Evolutionary conservation across 2,888 invertebrate species (phyloP).

Genomic region (Apodemia mormo): DNA sequence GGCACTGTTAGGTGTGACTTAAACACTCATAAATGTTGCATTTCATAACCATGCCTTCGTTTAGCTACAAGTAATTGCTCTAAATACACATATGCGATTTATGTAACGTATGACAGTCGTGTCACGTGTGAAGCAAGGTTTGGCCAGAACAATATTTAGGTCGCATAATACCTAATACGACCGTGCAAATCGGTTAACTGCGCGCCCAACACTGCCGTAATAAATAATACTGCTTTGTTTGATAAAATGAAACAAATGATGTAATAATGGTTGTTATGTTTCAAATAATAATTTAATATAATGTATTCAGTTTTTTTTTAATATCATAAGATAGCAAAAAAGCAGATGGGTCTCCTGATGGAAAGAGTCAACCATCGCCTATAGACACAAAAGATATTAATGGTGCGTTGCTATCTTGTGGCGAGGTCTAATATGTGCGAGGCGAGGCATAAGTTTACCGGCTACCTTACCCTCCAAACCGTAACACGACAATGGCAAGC

Average conservation of each 20-base stretch:
- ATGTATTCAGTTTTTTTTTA: neutral
- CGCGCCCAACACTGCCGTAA: slow-evolving; percentile 32
- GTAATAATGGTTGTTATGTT: neutral
- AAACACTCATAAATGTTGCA: neutral
- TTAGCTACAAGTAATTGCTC: slow-evolving; percentile 16
- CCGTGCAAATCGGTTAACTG: slow-evolving; percentile 53
- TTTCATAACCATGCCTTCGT: slow-evolving; percentile 8
- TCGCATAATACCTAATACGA: slow-evolving; percentile 47
- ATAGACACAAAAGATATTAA: no score
- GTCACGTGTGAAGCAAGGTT: slow-evolving; percentile 30
- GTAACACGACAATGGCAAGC: no score
- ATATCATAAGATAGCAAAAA: no score
- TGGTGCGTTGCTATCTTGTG: no score
- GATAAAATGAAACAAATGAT: slow-evolving; percentile 2
- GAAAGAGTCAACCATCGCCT: no score
- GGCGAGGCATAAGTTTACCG: no score
- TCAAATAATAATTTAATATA: neutral
- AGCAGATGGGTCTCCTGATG: no score
- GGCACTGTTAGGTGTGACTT: neutral
- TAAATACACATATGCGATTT: slow-evolving; percentile 15
- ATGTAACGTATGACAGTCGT: slow-evolving; percentile 19
- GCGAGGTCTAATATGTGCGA: no score
- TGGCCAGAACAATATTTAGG: slow-evolving; percentile 46
- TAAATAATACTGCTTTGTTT: neutral
- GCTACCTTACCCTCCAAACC: no score